These are phyloP conservation scores for Melanotaenia maccullochi DNA, from an alignment of 2,797 vertebrate genomes.

Conservation along the genomic window DNA sequence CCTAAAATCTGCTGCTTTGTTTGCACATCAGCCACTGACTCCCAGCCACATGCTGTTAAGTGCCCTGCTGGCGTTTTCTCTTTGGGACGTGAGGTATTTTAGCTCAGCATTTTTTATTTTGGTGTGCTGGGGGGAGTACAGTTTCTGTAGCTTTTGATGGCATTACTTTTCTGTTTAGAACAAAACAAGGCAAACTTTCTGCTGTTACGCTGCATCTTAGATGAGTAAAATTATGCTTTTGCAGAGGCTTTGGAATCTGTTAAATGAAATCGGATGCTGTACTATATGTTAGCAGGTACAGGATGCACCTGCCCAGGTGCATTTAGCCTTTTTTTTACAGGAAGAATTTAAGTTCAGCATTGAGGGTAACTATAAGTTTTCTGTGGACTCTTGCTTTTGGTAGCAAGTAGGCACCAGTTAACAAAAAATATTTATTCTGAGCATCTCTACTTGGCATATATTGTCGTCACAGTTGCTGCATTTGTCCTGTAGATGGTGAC, in stretches of 20 bases:
- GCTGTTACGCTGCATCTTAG: too few relatives aligned
- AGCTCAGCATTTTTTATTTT: background rate
- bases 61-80: background rate
- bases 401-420: background rate
- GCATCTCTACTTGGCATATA: background rate
- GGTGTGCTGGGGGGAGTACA: background rate
- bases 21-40: background rate
- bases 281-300: background rate
- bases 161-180: too few relatives aligned
- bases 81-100: background rate
- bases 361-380: background rate
- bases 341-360: background rate
- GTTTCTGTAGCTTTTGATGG: too few relatives aligned
- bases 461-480: background rate
- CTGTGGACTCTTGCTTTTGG: background rate
- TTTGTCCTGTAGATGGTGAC: conserved; percentile 20
- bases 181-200: too few relatives aligned
- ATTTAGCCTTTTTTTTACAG: background rate
- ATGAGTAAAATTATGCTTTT: too few relatives aligned
- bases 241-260: background rate
- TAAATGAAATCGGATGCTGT: background rate
- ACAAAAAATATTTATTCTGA: background rate
- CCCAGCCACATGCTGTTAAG: background rate
- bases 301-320: background rate
- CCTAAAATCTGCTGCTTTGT: background rate